Conservation (phyloP, 1,140 invertebrate genomes). For the Trachelipus rathkii region DNA sequence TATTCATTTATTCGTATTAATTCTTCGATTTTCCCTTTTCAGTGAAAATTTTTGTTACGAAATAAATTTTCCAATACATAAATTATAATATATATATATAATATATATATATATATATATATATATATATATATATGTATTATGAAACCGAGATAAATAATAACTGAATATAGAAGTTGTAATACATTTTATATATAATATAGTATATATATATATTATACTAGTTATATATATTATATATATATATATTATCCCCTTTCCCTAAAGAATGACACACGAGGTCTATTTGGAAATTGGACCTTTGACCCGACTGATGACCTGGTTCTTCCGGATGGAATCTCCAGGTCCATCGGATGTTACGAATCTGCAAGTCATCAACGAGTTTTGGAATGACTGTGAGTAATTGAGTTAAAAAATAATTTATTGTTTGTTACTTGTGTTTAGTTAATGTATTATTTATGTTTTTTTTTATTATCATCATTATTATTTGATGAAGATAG, state of each 20-base stretch:
- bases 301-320: slow-evolving; percentile 78
- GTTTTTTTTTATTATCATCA: too few species aligned
- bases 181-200: background rate
- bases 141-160: background rate
- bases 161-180: background rate
- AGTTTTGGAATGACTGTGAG: slow-evolving; percentile 71
- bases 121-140: slow-evolving; percentile 12
- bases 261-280: slow-evolving; percentile 77
- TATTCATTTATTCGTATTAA: too few species aligned
- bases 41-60: too few species aligned
- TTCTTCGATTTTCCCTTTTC: too few species aligned
- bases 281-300: slow-evolving; percentile 89
- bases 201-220: background rate
- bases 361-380: slow-evolving; percentile 65
- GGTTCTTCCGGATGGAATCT: slow-evolving; percentile 67
- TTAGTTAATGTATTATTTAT: too few species aligned
- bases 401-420: too few species aligned
- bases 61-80: too few species aligned
- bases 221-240: too few species aligned
- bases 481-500: too few species aligned
- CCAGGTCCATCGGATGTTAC: slow-evolving; percentile 55
- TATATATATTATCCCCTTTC: slow-evolving; percentile 27
- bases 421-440: too few species aligned
- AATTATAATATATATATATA: background rate
- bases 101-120: slow-evolving; percentile 15